Conservation (phyloP, 2,797 vertebrate species). For the Hydrophis major region DNA sequence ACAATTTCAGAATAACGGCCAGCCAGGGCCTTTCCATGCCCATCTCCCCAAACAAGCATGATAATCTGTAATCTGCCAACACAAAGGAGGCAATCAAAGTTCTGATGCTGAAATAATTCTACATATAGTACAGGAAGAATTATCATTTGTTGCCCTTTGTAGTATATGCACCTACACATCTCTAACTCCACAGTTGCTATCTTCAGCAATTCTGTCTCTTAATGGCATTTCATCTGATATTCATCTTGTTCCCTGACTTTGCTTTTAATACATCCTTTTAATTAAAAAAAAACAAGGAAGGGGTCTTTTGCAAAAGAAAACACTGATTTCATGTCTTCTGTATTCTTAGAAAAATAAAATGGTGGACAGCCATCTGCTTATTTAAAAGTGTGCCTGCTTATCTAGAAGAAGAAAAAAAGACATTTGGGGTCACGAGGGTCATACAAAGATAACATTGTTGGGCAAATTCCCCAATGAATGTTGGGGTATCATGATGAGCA, state of each 20-base stretch:
- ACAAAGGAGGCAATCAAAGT: conserved; percentile 18
- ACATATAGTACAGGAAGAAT: background rate
- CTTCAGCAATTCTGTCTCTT: background rate
- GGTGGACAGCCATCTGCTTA: background rate
- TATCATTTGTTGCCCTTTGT: background rate
- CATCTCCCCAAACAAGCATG: background rate
- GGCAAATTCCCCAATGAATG: background rate
- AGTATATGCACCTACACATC: background rate
- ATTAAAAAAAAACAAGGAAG: no score
- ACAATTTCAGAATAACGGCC: conserved; percentile 18
- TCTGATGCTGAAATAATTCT: background rate
- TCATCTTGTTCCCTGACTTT: background rate
- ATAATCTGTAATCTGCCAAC: background rate
- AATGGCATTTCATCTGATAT: background rate
- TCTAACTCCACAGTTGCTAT: background rate
- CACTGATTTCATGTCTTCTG: background rate
- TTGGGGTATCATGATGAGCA: background rate
- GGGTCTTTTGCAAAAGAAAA: background rate
- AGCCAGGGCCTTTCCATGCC: background rate
- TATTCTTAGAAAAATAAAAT: background rate
- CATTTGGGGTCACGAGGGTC: no score
- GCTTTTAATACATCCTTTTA: background rate
- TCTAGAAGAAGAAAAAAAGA: background rate
- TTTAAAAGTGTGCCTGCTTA: background rate
- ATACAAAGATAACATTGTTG: background rate